Base-by-base conservation (phyloP, 2,797 vertebrate genomes). In the Chaenodraco wilsoni region DNA sequence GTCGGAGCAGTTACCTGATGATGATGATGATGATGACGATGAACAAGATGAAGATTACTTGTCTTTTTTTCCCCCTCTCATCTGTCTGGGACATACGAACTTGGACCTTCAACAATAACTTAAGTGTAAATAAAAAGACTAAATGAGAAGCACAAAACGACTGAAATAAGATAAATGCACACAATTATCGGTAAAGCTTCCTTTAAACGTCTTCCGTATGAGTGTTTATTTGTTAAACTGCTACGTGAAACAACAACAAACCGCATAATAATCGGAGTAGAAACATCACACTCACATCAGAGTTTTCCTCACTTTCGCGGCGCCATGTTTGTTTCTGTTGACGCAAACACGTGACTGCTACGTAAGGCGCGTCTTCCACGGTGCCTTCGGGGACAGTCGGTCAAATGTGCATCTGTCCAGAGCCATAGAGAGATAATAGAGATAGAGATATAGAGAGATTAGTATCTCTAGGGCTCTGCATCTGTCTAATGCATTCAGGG, bases 321-420 rank as follows among this genome's bases (percentile, higher is more conserved):
- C 87, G 89, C 91, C 91, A 92, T 92, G 78, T 90, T 91, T 92
- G 84, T 91, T 87, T 91, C 87, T 23, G 45, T 37, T 9, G 3
- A n/a, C 58, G 63, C 9, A 4, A 3, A 81, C 71, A 90, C 83
- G 88, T 87, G 82, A 87, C 33, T 0, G 0, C 0, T 3, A 82
- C 87, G 86, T 78, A 15, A 40, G 1, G 27, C 13, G 16, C 43
- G 12, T 33, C 0, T 2, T 0, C 3, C 6, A 2, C 12, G 79
- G 3, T 59, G 64, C 72, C 1, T 86, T 75, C 55, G 54, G 0
- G 12, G 19, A 51, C 69, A 9, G 33, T 79, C 14, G 27, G 65
- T 9, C 17, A 56, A 61, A 37, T 37, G 6, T 37, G 6, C 1
- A 7, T 37, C 33, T 6, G 33, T 37, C 33, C n/a, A n/a, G n/a